These are phyloP conservation scores for Platorchestia sp. DNA, from an alignment of 1,140 invertebrate genomes.

Conservation along the genomic window DNA sequence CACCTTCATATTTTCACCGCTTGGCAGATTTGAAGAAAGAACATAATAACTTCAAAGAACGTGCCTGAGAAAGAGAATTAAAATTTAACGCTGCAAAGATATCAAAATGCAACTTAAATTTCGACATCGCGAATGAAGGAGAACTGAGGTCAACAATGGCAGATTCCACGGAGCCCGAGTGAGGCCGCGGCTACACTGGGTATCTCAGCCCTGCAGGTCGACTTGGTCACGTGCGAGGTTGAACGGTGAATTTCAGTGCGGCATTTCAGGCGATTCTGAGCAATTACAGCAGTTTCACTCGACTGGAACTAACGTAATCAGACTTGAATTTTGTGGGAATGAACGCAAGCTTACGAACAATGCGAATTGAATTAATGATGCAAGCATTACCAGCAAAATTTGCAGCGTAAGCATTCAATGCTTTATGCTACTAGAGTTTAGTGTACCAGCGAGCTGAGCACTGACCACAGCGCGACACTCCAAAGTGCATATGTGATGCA, in stretches of 20 bases:
- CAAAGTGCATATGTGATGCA: too few relatives aligned
- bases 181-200: not conserved
- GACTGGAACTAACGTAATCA: not conserved
- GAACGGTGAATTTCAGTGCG: not conserved
- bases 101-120: not conserved
- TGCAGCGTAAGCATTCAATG: too few relatives aligned
- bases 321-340: too few relatives aligned
- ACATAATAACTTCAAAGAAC: not conserved
- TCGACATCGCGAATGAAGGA: not conserved
- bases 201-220: not conserved
- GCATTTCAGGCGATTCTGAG: not conserved
- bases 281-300: not conserved
- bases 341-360: not conserved
- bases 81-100: not conserved
- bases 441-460: too few relatives aligned
- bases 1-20: not conserved
- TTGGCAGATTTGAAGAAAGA: not conserved
- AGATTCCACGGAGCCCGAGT: not conserved
- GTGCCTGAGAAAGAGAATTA: not conserved
- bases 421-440: too few relatives aligned
- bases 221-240: not conserved
- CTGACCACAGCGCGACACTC: too few relatives aligned
- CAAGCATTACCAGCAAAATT: too few relatives aligned
- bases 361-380: not conserved
- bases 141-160: not conserved